Conservation (phyloP, 2,888 invertebrate genomes). For the Margaritifera margaritifera region DNA sequence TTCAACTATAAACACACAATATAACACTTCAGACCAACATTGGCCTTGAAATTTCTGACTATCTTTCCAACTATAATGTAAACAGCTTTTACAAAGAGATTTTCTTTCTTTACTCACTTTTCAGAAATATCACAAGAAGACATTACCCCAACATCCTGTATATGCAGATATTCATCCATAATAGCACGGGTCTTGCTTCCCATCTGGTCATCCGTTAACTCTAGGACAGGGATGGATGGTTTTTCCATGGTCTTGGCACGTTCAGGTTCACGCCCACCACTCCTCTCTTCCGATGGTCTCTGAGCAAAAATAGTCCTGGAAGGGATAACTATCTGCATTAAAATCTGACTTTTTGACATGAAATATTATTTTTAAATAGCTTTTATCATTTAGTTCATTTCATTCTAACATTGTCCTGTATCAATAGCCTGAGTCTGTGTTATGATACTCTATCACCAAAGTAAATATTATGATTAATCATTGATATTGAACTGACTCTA, state of each 20-base stretch:
- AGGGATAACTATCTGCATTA: background rate
- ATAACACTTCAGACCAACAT: no score
- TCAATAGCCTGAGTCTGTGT: no score
- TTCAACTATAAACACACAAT: no score
- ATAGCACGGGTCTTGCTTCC: constrained; percentile 72
- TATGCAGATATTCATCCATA: constrained; percentile 75
- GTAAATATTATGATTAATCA: no score
- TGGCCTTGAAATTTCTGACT: no score
- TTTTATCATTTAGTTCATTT: no score
- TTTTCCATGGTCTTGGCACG: constrained; percentile 8
- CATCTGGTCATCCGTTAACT: constrained; percentile 70
- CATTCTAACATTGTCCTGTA: no score
- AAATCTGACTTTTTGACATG: background rate
- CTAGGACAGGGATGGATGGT: constrained; percentile 31
- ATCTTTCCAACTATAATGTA: background rate
- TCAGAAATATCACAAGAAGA: no score
- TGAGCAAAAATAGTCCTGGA: constrained; percentile 29
- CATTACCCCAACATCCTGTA: constrained; percentile 73
- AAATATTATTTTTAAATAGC: no score
- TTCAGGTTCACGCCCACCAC: constrained; percentile 22
- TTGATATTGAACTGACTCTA: no score
- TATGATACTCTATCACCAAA: no score
- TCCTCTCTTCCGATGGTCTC: constrained; percentile 28
- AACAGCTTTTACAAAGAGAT: background rate
- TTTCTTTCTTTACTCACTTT: no score